Evolutionary conservation across 2,797 vertebrate species (phyloP), one percentile per base, ranked within the genome.

Genomic region (Enteromius anoplus): DNA sequence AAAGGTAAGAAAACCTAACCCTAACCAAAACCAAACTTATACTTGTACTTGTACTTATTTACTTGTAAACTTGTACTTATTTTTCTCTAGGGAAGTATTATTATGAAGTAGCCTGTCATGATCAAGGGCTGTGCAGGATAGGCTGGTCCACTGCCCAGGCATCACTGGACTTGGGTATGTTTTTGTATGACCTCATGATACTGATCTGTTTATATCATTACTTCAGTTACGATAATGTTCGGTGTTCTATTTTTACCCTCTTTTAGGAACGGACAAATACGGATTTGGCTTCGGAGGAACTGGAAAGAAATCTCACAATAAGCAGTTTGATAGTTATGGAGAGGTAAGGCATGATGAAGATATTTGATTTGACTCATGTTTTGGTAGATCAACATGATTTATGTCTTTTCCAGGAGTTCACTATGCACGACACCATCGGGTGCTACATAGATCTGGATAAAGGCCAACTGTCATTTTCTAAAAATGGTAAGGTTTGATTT

Each of bases 251-350:
- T 76, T 7, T 32, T 8, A 17, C 26, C 17, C 85, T 0, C 78
- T 77, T 47, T 78, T 88, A 90, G 98, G 98, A 72, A 98, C 98
- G 23, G 98, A 99, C 92, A 99, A 97, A 88, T 96, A 95, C 88
- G 96, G 97, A 21, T 99, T 98, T 92, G 98, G 98, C 78, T 99
- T 97, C 90, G 98, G 98, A 72, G 98, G 98, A 80, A 99, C 98
- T 14, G 98, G 98, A 85, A 99, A 99, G 91, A 99, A 99, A 87
- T 99, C 98, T 80, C 95, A 98, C 89, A 98, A 98, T 90, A 99
- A 99, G 85, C 98, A 99, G 76, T 99, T 99, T 94, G 98, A 99
- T 92, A 99, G 96, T 90, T 99, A 99, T 2, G 98, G 98, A 88
- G 98, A 99, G 96, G 98, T 99, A 89, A 91, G 92, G 2, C 19